Conservation (phyloP, 2,797 vertebrate genomes). For the Botia kubotai region DNA sequence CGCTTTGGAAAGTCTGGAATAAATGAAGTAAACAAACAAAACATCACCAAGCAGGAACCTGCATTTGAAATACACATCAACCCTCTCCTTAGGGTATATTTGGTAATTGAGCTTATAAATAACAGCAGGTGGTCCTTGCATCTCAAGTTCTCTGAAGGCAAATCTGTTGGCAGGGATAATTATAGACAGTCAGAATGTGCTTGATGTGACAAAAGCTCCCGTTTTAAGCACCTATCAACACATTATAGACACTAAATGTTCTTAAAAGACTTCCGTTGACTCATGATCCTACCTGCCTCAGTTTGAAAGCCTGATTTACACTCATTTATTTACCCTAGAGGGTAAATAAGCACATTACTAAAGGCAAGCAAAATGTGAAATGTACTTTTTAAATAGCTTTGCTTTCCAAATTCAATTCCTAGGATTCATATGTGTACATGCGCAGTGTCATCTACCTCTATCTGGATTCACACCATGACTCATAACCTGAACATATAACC, state of each 20-base stretch:
- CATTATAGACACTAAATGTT: slow-evolving; percentile 23
- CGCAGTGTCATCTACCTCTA: slow-evolving; percentile 29
- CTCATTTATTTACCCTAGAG: background rate
- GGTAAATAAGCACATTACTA: background rate
- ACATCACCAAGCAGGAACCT: slow-evolving; percentile 5
- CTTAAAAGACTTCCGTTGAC: background rate
- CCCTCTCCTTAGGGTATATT: slow-evolving; percentile 14
- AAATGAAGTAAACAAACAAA: slow-evolving; percentile 7
- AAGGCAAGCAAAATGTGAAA: background rate
- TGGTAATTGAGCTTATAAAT: slow-evolving; percentile 43
- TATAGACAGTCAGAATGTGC: slow-evolving; percentile 33
- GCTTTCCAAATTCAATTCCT: background rate
- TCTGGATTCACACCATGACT: slow-evolving; percentile 26
- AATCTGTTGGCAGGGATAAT: slow-evolving; percentile 52
- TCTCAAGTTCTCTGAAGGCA: slow-evolving; percentile 33
- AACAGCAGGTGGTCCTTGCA: slow-evolving; percentile 48
- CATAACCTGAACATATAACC: slow-evolving; percentile 34
- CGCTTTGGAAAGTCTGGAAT: background rate
- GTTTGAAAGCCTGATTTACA: background rate
- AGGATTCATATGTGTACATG: background rate
- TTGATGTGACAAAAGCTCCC: slow-evolving; percentile 34
- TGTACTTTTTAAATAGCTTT: background rate
- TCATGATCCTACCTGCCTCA: slow-evolving; percentile 22
- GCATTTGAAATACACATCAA: slow-evolving; percentile 13
- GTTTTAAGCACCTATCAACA: slow-evolving; percentile 38